Conservation (phyloP, 2,888 invertebrate species). For the Lacanobia oleracea region DNA sequence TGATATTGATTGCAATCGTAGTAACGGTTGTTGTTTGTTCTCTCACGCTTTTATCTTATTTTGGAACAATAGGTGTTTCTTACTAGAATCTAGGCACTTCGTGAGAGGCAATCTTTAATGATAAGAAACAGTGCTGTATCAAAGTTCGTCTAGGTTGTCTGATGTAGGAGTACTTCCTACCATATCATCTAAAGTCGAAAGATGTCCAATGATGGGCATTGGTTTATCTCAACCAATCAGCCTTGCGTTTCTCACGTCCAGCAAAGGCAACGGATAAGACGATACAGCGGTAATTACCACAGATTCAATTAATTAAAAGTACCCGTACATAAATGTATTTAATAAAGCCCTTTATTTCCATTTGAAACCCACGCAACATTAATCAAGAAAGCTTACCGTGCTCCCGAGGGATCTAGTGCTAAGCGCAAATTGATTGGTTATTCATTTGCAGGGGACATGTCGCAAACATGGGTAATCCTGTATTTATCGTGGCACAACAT, state of each 20-base stretch:
- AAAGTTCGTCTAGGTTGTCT: not conserved
- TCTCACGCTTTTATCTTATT: conserved; percentile 53
- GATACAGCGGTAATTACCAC: not conserved
- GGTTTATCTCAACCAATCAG: not conserved
- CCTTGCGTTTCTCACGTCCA: not conserved
- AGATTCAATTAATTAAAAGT: conserved; percentile 11
- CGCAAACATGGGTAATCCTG: conserved; percentile 37
- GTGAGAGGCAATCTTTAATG: not conserved
- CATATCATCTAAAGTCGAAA: not conserved
- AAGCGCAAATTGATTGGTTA: conserved; percentile 60
- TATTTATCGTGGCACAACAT: conserved; percentile 6
- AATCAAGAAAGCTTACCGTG: conserved; percentile 54
- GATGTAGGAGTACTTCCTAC: not conserved
- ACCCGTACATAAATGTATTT: conserved; percentile 9
- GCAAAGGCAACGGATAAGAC: too few relatives aligned
- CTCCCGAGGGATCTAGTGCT: conserved; percentile 38
- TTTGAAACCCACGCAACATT: conserved; percentile 52
- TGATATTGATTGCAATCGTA: conserved; percentile 59
- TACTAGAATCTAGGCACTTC: conserved; percentile 7
- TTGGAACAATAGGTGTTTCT: conserved; percentile 16
- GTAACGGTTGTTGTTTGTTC: conserved; percentile 61
- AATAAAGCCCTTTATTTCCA: conserved; percentile 7
- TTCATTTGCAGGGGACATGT: conserved; percentile 42
- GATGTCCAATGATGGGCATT: not conserved
- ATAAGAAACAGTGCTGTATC: not conserved